Evolutionary conservation across 1,140 invertebrate genomes (phyloP).

Genomic region (Brachionus rotundiformis): DNA sequence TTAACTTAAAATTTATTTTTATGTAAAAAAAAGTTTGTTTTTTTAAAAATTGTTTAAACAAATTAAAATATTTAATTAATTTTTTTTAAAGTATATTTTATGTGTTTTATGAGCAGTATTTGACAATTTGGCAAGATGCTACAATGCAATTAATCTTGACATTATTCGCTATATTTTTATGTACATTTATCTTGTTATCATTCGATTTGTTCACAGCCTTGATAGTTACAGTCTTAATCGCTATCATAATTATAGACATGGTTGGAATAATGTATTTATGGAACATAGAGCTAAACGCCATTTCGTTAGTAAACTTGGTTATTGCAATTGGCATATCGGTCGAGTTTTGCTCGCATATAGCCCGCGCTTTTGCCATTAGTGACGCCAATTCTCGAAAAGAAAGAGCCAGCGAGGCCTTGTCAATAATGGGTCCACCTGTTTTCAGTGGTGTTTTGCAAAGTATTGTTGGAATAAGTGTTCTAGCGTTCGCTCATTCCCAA

Average conservation of each 20-base stretch:
- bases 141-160: slow-evolving; percentile 75
- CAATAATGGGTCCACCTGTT: slow-evolving; percentile 72
- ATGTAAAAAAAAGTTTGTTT: too few relatives aligned
- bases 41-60: too few relatives aligned
- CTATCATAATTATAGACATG: slow-evolving; percentile 77
- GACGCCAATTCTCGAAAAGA: slow-evolving; percentile 68
- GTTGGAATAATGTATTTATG: slow-evolving; percentile 87
- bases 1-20: too few relatives aligned
- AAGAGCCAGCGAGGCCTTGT: slow-evolving; percentile 73
- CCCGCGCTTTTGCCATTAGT: slow-evolving; percentile 75
- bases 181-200: slow-evolving; percentile 80
- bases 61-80: neutral
- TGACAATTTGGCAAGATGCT: slow-evolving; percentile 79
- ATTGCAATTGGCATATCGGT: slow-evolving; percentile 92
- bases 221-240: slow-evolving; percentile 70
- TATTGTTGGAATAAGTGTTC: slow-evolving; percentile 82
- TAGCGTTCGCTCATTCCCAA: slow-evolving; percentile 89
- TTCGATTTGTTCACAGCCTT: slow-evolving; percentile 77
- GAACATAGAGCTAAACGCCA: slow-evolving; percentile 84
- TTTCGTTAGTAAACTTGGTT: slow-evolving; percentile 88
- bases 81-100: slow-evolving; percentile 73
- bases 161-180: slow-evolving; percentile 75
- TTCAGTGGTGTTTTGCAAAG: slow-evolving; percentile 92
- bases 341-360: slow-evolving; percentile 89
- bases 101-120: slow-evolving; percentile 90